A percentile compares a stretch with the other conserved stretches of the same genome.
phyloP scores from a whole-genome alignment of 1,140 invertebrate genomes.

The Pemphigus obesinymphae region DNA sequence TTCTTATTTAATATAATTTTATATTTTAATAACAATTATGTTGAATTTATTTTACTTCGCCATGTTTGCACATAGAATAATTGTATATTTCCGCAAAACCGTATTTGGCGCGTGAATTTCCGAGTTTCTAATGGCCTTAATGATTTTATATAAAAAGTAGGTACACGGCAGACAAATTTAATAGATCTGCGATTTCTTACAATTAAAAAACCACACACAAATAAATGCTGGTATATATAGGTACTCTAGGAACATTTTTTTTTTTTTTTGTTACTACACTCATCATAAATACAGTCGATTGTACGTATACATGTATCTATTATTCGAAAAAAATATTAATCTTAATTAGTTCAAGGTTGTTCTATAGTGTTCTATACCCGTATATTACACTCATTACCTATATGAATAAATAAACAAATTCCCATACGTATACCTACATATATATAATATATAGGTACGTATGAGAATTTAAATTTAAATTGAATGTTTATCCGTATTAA shows the following conservation, averaged over 20 bases:
- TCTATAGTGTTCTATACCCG: too few species aligned
- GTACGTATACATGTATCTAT: background rate
- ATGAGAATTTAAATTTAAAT: background rate
- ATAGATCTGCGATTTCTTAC: background rate
- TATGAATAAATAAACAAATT: too few species aligned
- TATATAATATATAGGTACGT: background rate
- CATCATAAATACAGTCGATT: background rate
- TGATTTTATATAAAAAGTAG: background rate
- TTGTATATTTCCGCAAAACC: slow-evolving; percentile 14
- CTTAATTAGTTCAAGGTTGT: slow-evolving; percentile 16
- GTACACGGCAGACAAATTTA: background rate
- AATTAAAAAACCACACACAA: slow-evolving; percentile 4
- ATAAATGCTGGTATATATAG: too few species aligned
- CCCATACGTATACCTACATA: too few species aligned
- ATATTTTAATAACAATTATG: background rate
- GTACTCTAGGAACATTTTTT: too few species aligned
- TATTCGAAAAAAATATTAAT: background rate
- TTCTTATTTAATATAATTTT: background rate
- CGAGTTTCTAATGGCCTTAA: slow-evolving; percentile 35
- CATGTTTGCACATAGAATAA: background rate
- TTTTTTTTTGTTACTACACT: background rate
- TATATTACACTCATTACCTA: background rate
- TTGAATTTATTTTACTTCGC: background rate
- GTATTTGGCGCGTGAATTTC: slow-evolving; percentile 39
- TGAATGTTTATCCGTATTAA: background rate